Percentiles rank a stretch among this genome's conserved stretches.
Evolutionary conservation across 2,113 vertebrate genomes (phyloP).

Genomic region (Sterrhoptilus dennistouni): DNA sequence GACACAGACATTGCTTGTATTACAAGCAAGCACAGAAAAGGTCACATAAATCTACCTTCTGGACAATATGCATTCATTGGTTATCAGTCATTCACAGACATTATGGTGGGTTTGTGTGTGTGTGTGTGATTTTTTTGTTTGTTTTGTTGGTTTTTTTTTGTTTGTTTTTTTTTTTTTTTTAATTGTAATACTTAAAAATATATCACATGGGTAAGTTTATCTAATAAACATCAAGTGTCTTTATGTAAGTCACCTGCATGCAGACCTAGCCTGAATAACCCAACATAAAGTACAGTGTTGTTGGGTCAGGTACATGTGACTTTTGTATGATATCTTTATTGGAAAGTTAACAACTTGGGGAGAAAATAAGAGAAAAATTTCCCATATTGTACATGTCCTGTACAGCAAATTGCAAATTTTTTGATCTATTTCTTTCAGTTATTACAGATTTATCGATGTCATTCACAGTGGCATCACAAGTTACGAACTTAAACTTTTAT

Average conservation of each 20-base stretch:
- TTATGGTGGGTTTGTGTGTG: too few species aligned
- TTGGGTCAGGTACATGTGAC: neutral
- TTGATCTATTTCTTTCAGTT: neutral
- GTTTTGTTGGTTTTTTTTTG: neutral
- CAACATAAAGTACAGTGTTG: neutral
- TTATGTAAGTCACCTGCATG: neutral
- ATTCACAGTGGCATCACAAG: neutral
- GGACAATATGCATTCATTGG: neutral
- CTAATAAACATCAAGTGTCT: neutral
- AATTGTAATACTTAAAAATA: neutral
- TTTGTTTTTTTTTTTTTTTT: too few species aligned
- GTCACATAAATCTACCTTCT: neutral
- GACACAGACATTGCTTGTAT: neutral
- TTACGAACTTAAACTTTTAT: neutral
- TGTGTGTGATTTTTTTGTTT: neutral
- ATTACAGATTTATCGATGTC: neutral
- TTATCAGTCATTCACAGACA: neutral
- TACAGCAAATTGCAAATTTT: neutral
- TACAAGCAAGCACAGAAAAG: neutral
- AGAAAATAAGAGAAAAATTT: neutral
- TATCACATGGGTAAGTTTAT: neutral
- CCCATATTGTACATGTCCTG: fast-evolving
- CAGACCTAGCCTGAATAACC: neutral
- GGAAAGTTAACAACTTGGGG: neutral
- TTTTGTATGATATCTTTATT: neutral